A percentile compares a stretch with the other conserved stretches of the same genome.
Evolutionary conservation across 2,113 vertebrate species (phyloP).

Genomic region (Pluvianellus socialis): DNA sequence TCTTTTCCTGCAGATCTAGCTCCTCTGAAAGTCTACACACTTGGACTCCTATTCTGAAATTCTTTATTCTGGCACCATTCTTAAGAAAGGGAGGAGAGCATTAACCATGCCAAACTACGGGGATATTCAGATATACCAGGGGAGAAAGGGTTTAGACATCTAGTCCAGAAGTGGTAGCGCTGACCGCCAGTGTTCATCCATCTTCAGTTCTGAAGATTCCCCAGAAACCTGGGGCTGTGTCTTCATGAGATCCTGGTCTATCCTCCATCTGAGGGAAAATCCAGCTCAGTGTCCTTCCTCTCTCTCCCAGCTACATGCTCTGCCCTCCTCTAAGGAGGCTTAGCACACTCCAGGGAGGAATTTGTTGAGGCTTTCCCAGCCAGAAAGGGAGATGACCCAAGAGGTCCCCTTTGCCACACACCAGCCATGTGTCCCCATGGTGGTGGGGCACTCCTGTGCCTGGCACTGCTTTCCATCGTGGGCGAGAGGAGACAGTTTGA

Average conservation of each 20-base stretch:
- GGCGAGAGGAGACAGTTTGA: not conserved
- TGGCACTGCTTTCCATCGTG: not conserved
- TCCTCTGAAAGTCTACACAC: not conserved
- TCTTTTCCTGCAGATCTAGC: not conserved
- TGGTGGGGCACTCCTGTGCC: not conserved
- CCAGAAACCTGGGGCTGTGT: not conserved
- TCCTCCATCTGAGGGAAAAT: not conserved
- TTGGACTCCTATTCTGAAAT: not conserved
- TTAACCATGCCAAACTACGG: not conserved
- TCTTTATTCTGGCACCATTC: not conserved
- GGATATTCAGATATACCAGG: too few relatives aligned
- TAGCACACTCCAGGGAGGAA: fast-evolving
- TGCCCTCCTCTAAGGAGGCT: not conserved
- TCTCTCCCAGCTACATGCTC: not conserved
- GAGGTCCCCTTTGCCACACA: not conserved
- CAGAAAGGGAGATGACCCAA: not conserved
- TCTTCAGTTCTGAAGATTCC: not conserved
- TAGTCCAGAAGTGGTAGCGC: not conserved
- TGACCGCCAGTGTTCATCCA: not conserved
- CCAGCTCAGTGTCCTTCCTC: not conserved
- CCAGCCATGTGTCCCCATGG: not conserved
- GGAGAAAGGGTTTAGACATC: not conserved
- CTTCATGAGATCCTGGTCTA: not conserved
- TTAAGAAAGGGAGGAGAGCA: not conserved
- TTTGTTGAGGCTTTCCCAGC: not conserved